A percentile compares a stretch with the other conserved stretches of the same genome.
Evolutionary conservation across 2,888 invertebrate genomes (phyloP).

Genomic region (Notodonta ziczac): DNA sequence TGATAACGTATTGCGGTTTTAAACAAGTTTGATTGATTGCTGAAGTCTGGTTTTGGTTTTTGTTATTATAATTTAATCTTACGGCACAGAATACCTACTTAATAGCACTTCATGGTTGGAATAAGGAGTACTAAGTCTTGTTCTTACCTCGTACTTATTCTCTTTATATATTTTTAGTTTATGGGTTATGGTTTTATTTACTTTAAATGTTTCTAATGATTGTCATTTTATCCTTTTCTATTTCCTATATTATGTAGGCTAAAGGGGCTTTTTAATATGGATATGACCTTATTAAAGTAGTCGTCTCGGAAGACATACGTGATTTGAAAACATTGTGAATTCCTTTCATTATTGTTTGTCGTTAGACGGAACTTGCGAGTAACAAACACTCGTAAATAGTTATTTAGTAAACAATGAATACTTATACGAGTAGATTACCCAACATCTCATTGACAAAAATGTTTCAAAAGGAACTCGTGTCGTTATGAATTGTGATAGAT

Average conservation of each 20-base stretch:
- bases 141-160: not conserved
- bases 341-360: too few relatives aligned
- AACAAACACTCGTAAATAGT: not conserved
- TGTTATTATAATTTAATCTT: not conserved
- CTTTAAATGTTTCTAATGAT: too few relatives aligned
- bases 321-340: too few relatives aligned
- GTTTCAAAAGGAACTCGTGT: conserved; percentile 27
- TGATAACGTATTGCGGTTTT: conserved; percentile 3
- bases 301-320: too few relatives aligned
- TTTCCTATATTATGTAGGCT: too few relatives aligned
- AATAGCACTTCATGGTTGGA: not conserved
- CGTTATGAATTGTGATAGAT: conserved; percentile 32
- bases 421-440: conserved; percentile 21
- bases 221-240: too few relatives aligned
- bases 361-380: not conserved
- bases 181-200: too few relatives aligned
- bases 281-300: too few relatives aligned
- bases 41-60: conserved; percentile 3
- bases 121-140: conserved; percentile 13
- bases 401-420: conserved; percentile 7
- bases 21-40: conserved; percentile 5
- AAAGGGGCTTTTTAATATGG: too few relatives aligned
- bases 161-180: too few relatives aligned
- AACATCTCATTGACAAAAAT: conserved; percentile 32
- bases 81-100: not conserved